A percentile compares a stretch with the other conserved stretches of the same genome.
Evolutionary conservation across 2,113 vertebrate genomes (phyloP).

Genomic region (Mesocricetus auratus): DNA sequence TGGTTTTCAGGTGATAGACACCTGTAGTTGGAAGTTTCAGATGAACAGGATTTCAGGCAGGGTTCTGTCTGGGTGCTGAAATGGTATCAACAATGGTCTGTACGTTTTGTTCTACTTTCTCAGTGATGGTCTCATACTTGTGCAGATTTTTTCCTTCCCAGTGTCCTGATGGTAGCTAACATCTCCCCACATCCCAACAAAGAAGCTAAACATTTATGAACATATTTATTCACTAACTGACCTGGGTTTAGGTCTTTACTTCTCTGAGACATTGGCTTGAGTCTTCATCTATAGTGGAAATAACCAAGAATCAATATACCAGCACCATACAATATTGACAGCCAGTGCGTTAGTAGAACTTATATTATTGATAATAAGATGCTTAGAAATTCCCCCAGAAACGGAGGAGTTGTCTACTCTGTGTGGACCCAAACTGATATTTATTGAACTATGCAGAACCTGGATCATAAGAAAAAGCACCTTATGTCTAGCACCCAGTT

Average conservation of each 20-base stretch:
- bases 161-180: background rate
- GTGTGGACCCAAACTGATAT: background rate
- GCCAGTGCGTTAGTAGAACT: background rate
- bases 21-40: background rate
- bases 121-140: background rate
- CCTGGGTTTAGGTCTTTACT: background rate
- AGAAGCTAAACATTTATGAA: background rate
- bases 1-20: background rate
- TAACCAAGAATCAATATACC: background rate
- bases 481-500: background rate
- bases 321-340: background rate
- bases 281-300: background rate
- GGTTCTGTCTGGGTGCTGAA: background rate
- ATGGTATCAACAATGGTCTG: too few relatives aligned
- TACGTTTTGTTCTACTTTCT: background rate
- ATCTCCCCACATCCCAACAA: background rate
- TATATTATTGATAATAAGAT: background rate
- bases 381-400: background rate
- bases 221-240: background rate
- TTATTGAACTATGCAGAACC: background rate
- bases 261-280: background rate
- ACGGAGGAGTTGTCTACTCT: background rate
- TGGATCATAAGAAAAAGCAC: background rate
- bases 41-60: background rate
- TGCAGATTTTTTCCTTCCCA: background rate